Base-by-base conservation (phyloP, 2,113 vertebrate species). In the Osmerus eperlanus region DNA sequence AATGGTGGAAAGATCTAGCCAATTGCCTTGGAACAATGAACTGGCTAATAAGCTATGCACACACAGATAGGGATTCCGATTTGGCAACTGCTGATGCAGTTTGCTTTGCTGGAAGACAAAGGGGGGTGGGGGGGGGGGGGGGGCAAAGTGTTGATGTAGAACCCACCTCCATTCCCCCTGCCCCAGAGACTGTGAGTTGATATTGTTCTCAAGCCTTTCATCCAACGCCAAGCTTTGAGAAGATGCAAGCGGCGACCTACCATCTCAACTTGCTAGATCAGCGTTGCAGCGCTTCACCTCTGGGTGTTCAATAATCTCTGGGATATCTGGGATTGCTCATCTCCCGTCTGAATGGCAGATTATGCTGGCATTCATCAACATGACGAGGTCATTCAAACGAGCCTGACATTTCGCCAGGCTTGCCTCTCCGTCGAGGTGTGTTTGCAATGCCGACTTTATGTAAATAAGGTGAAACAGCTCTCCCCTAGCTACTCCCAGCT, bases 351-450 rank as follows among this genome's bases (percentile, higher is more conserved):
- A 88, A 87, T 81, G 85, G 83, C 77, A 85, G 85, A 79, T 86
- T 71, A 71, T 83, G 78, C 78, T 82, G 66, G 78, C 74, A 80
- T 85, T 79, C 79, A 85, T 88, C 82, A 84, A 80, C 81, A 80
- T 87, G 84, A 83, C 84, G 82, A 82, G 81, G 85, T 88, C 81
- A 84, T 70, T 85, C 84, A 87, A 89, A 89, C 84, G 86, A 75
- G 79, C 85, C 16, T 87, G 86, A 86, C 86, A 89, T 87, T 89
- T 73, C 61, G 77, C 72, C 76, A 79, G 72, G 65, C 78, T 81
- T n/a, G 71, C 74, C 75, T 83, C 70, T 63, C 72, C 41, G 83
- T 88, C 86, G 67, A 80, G 77, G 81, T 78, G 78, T 87, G 87
- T 88, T 88, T 89, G 87, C 82, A 80, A 84, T 80, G 76, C 78